Evolutionary conservation across 2,113 vertebrate genomes (phyloP).

Genomic region (Litocranius walleri): DNA sequence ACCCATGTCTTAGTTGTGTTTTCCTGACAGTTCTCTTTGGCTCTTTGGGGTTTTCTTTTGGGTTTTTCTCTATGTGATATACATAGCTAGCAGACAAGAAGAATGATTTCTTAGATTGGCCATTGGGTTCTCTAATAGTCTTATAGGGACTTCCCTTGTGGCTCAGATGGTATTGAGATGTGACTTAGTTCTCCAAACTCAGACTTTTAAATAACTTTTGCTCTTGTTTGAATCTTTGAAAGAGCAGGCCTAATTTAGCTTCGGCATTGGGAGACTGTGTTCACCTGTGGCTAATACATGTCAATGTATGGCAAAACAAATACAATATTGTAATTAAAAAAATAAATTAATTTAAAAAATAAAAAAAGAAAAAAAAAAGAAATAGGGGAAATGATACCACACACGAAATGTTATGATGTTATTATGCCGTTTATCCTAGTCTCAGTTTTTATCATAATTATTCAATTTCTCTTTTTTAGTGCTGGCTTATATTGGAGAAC

Average conservation of each 20-base stretch:
- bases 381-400: background rate
- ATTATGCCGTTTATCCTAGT: background rate
- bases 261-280: too few species aligned
- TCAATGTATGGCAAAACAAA: too few species aligned
- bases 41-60: background rate
- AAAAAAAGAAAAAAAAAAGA: too few species aligned
- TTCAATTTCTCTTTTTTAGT: background rate
- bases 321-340: too few species aligned
- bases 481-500: background rate
- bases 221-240: background rate
- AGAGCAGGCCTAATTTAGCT: background rate
- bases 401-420: background rate
- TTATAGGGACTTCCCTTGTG: too few species aligned
- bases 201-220: background rate
- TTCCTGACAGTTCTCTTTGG: background rate
- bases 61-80: background rate
- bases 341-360: too few species aligned
- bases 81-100: background rate
- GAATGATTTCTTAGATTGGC: background rate
- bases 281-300: too few species aligned
- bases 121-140: background rate
- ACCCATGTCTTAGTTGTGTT: background rate
- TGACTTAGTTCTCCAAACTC: background rate
- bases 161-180: background rate
- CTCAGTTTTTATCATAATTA: background rate